Conservation (phyloP, 2,888 invertebrate species). For the Stictocephala bisonia region DNA sequence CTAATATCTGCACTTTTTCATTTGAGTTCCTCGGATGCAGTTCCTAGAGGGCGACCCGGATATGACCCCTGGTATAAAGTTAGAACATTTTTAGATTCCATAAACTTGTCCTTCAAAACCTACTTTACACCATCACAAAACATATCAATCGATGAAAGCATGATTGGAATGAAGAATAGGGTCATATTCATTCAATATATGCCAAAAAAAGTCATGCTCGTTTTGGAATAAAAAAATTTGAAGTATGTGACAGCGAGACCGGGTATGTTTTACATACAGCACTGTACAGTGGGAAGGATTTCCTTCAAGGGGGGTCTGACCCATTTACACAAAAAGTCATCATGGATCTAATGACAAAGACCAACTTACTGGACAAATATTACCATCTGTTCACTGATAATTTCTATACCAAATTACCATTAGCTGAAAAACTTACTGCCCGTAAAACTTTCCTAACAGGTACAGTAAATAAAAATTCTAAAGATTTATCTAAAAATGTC, state of each 20-base stretch:
- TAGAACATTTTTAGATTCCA: constrained; percentile 12
- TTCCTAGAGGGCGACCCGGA: constrained; percentile 27
- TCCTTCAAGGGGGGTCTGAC: constrained; percentile 11
- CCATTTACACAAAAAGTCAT: constrained; percentile 31
- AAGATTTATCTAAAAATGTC: no score
- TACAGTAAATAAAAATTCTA: no score
- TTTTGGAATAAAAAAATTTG: constrained; percentile 39
- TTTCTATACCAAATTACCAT: no score
- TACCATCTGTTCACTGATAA: no score
- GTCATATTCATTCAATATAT: constrained; percentile 6
- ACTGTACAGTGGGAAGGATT: constrained; percentile 41
- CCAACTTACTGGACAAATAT: no score
- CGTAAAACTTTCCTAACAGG: no score
- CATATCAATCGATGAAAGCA: constrained; percentile 30
- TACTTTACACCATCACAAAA: constrained; percentile 21
- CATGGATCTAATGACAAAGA: no score
- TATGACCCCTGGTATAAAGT: constrained; percentile 44
- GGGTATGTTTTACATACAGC: constrained; percentile 35
- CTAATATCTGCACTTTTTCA: constrained; percentile 25
- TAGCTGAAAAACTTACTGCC: no score
- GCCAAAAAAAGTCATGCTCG: constrained; percentile 30
- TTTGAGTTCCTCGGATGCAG: background rate
- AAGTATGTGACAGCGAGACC: constrained; percentile 35
- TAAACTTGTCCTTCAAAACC: constrained; percentile 30
- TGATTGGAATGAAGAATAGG: constrained; percentile 37